Conservation (phyloP, 2,797 vertebrate species). For the Triplophysa yarkandensis region DNA sequence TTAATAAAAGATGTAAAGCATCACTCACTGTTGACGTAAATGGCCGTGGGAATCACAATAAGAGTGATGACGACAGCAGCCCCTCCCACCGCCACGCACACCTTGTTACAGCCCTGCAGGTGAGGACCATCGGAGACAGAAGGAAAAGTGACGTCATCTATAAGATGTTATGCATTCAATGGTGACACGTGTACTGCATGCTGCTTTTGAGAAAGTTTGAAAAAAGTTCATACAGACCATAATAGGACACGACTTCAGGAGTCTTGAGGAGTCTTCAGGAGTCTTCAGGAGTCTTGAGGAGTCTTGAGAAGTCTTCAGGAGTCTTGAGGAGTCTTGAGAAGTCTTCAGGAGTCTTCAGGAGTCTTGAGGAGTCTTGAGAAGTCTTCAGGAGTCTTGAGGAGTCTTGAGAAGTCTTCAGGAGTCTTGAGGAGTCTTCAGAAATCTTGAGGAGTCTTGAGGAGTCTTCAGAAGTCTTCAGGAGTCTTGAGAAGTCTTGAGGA, state of each 20-base stretch:
- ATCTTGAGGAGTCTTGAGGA: slow-evolving; percentile 40
- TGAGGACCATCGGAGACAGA: not conserved
- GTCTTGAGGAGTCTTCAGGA: slow-evolving; percentile 40
- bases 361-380: too few relatives aligned
- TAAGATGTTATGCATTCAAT: not conserved
- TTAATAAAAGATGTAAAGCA: not conserved
- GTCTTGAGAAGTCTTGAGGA: slow-evolving; percentile 40
- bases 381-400: slow-evolving; percentile 43
- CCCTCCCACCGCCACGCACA: slow-evolving; percentile 68
- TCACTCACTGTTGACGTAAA: slow-evolving; percentile 77
- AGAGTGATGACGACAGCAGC: slow-evolving; percentile 74
- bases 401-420: slow-evolving; percentile 52
- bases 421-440: too few relatives aligned
- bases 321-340: slow-evolving; percentile 42
- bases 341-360: slow-evolving; percentile 52
- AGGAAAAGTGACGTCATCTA: not conserved
- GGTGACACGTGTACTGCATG: too few relatives aligned
- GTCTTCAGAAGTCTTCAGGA: slow-evolving; percentile 53
- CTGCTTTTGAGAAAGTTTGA: too few relatives aligned
- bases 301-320: slow-evolving; percentile 52
- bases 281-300: slow-evolving; percentile 52
- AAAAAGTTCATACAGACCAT: slow-evolving; percentile 72
- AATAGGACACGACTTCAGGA: slow-evolving; percentile 49
- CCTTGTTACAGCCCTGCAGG: slow-evolving; percentile 72
- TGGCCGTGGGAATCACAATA: slow-evolving; percentile 71